A percentile compares a stretch with the other conserved stretches of the same genome.
phyloP scores from a whole-genome alignment of 53 echinoderm and acorn worm species.

The Stichopus horrens region DNA sequence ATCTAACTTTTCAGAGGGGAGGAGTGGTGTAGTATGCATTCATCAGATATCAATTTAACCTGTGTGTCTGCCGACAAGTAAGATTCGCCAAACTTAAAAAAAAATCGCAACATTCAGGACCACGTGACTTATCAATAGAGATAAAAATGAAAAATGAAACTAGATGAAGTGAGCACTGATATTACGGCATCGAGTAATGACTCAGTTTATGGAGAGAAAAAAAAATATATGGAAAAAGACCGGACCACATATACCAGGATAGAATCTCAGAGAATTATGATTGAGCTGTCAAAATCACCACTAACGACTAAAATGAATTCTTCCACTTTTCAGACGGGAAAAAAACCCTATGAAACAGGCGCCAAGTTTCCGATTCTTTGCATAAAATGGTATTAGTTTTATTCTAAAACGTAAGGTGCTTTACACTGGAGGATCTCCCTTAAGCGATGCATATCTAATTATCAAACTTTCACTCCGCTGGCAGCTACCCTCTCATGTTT shows the following conservation, averaged over 20 bases:
- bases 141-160: no score
- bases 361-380: conserved; percentile 1
- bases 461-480: conserved; percentile 25
- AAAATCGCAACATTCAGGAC: no score
- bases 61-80: no score
- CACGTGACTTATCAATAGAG: no score
- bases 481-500: conserved; percentile 39
- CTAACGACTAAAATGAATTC: background rate
- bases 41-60: no score
- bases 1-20: background rate
- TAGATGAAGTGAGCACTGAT: no score
- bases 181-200: no score
- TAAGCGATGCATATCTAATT: conserved; percentile 46
- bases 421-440: conserved; percentile 22
- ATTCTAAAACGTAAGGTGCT: background rate
- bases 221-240: no score
- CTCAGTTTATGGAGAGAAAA: no score
- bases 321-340: background rate
- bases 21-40: no score
- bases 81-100: no score
- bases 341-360: background rate
- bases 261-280: background rate
- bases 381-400: background rate
- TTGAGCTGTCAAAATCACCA: background rate
- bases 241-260: no score